phyloP scores from a whole-genome alignment of 2,888 invertebrate genomes.

The Junonia oenone region DNA sequence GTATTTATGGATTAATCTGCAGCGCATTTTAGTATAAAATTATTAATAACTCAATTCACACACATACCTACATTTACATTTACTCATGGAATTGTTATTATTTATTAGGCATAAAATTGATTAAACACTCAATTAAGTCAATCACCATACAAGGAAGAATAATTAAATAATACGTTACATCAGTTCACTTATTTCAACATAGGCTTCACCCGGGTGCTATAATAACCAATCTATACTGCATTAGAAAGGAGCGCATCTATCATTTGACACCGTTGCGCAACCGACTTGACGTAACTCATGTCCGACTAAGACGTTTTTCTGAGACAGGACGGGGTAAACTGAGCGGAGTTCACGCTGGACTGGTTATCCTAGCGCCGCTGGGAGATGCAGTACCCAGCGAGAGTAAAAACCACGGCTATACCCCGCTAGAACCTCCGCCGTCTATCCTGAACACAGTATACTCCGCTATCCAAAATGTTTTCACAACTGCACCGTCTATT shows the following conservation, averaged over 20 bases:
- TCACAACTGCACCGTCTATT: conserved; percentile 40
- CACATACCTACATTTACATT: too few species aligned
- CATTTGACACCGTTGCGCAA: conserved; percentile 40
- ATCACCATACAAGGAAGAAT: background rate
- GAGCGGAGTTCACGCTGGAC: conserved; percentile 68
- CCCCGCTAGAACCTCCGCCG: conserved; percentile 59
- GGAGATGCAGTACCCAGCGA: conserved; percentile 48
- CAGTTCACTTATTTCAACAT: background rate
- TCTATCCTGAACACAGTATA: conserved; percentile 62
- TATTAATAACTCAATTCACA: too few species aligned
- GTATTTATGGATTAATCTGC: too few species aligned
- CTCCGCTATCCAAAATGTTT: conserved; percentile 62
- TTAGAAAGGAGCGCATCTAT: conserved; percentile 21
- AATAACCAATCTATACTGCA: conserved; percentile 9
- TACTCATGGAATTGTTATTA: too few species aligned
- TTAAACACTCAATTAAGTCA: background rate
- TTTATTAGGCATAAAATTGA: background rate
- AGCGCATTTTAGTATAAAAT: too few species aligned
- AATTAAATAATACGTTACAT: background rate
- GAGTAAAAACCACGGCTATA: conserved; percentile 47
- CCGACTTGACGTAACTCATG: conserved; percentile 29
- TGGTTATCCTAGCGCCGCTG: conserved; percentile 67
- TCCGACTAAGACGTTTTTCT: conserved; percentile 49
- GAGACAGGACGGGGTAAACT: conserved; percentile 73
- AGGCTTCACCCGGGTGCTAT: background rate